Base-by-base conservation (phyloP, 2,113 vertebrate species). In the Vimba vimba region DNA sequence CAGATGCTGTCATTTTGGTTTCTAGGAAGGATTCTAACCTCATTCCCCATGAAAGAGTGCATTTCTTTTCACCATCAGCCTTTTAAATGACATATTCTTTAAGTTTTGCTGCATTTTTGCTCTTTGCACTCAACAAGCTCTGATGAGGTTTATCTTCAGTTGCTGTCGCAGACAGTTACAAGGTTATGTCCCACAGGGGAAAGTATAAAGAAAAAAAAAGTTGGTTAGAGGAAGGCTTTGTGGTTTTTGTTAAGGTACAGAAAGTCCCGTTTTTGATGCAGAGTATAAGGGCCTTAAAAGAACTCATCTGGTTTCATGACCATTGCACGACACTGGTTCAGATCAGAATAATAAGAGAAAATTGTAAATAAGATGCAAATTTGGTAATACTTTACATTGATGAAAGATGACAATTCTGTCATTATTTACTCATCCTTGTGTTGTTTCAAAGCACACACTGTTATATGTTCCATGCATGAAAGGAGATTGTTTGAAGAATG, bases 171-270 rank as follows among this genome's bases (percentile, higher is more conserved):
- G 80, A 82, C 60, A n/a, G 11, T 62, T 12, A 50, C 17, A 50
- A 30, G 62, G 17, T 69, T 55, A n/a, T 82, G 64, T 52, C 80
- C 64, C 64, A 69, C 64, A 36, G 27, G 59, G 77, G 88, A 83
- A 81, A 69, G 79, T 73, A 76, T 69, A 59, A 76, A 82, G 81
- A 85, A 87, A 87, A 86, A 84, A 84, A 43, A 50, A 25, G 69
- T 71, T 85, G n/a, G 86, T 87, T 88, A 69, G 77, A 88, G 83
- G 86, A 86, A 88, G 87, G 80, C 69, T 86, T 83, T 86, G 87
- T 89, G 90, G 88, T 78, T 87, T 86, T 83, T 82, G 82, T 77
- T 76, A 83, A 80, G 62, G 33, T 77, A 47, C 74, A 85, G 75
- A 91, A 89, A 88, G 85, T 86, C 90, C 90, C 85, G 23, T 84